Evolutionary conservation across 2,888 invertebrate species (phyloP).

Genomic region (Pyralis farinalis): DNA sequence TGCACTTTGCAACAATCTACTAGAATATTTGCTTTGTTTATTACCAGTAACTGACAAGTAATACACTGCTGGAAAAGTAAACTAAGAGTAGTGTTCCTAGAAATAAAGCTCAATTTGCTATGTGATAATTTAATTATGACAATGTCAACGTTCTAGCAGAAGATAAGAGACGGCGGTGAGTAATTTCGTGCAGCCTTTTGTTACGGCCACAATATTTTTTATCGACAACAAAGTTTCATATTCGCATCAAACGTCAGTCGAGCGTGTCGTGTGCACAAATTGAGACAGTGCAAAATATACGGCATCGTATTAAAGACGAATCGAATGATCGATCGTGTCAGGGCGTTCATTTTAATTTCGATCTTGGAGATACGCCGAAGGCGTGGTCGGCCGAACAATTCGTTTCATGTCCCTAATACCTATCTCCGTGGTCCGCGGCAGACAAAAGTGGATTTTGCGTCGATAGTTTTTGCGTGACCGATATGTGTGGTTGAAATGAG

Average conservation of each 20-base stretch:
- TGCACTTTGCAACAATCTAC: too few species aligned
- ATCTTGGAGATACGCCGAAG: constrained; percentile 68
- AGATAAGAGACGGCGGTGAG: not conserved
- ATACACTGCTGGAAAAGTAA: not conserved
- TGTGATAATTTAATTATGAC: constrained; percentile 1
- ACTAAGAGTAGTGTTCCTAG: not conserved
- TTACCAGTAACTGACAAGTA: not conserved
- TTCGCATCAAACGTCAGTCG: constrained; percentile 61
- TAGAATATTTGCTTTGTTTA: not conserved
- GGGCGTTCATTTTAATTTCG: constrained; percentile 79
- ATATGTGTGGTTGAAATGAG: not conserved
- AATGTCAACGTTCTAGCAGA: not conserved
- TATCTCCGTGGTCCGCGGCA: constrained; percentile 29
- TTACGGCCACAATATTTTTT: constrained; percentile 33
- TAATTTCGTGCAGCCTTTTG: constrained; percentile 18
- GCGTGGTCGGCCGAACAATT: constrained; percentile 74
- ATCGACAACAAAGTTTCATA: constrained; percentile 43
- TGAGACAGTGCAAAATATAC: constrained; percentile 72
- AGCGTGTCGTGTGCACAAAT: constrained; percentile 52
- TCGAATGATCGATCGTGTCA: constrained; percentile 76
- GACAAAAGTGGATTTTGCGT: constrained; percentile 21
- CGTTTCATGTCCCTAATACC: constrained; percentile 71
- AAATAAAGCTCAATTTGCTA: not conserved
- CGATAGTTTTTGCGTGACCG: not conserved
- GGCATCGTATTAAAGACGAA: constrained; percentile 71